Percentiles rank a stretch among this genome's conserved stretches.
Conservation (phyloP, 92 coral and sea anemone genomes). For the Nematostella vectensis region DNA sequence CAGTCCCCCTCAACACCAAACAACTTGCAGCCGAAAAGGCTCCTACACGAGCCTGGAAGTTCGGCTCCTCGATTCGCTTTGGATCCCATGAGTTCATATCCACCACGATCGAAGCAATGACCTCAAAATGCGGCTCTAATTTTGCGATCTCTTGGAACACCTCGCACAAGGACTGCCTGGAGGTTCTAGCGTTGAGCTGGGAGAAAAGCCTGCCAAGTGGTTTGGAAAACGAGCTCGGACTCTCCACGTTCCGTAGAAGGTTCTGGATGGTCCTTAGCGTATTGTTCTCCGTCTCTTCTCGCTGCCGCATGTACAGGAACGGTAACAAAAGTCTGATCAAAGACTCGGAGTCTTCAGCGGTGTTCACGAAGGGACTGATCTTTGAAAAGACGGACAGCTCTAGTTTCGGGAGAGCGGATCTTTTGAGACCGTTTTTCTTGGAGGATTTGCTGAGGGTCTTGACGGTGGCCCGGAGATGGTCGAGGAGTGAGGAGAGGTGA, state of each 20-base stretch:
- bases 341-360: constrained; percentile 57
- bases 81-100: constrained; percentile 70
- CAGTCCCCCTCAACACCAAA: constrained; percentile 21
- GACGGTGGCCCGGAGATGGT: constrained; percentile 59
- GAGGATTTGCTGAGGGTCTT: constrained; percentile 40
- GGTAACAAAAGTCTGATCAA: constrained; percentile 63
- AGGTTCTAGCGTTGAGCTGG: constrained; percentile 55
- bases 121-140: constrained; percentile 42
- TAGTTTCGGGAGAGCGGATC: constrained; percentile 53
- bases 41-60: constrained; percentile 55
- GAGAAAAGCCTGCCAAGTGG: constrained; percentile 72
- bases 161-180: constrained; percentile 72
- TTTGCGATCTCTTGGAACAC: constrained; percentile 53
- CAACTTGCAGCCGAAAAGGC: constrained; percentile 42
- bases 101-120: constrained; percentile 27
- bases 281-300: constrained; percentile 63
- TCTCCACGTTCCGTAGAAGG: constrained; percentile 52
- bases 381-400: constrained; percentile 87
- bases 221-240: constrained; percentile 40
- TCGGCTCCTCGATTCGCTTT: constrained; percentile 84
- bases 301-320: constrained; percentile 47
- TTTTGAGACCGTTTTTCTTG: constrained; percentile 36
- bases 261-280: constrained; percentile 56
- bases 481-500: constrained; percentile 49
- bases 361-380: constrained; percentile 75